Conservation (phyloP, 2,113 vertebrate species). For the Elachura formosa region DNA sequence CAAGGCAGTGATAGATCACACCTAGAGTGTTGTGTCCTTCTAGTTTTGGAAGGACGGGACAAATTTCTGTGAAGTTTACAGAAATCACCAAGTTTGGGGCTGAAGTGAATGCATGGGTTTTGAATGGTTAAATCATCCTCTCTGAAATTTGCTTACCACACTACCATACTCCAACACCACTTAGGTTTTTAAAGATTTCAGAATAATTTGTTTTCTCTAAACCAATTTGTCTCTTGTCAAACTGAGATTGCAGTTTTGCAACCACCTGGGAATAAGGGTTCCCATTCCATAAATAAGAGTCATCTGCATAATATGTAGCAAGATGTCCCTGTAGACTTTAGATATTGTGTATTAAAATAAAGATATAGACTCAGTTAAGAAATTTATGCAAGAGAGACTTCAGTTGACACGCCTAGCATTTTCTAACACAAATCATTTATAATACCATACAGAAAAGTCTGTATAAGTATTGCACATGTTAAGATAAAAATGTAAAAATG, state of each 20-base stretch:
- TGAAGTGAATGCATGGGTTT: neutral
- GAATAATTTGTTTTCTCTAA: conserved; percentile 76
- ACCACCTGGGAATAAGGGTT: conserved; percentile 54
- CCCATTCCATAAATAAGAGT: conserved; percentile 68
- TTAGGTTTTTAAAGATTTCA: conserved; percentile 60
- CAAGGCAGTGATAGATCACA: neutral
- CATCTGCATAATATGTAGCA: conserved; percentile 69
- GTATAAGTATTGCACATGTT: neutral
- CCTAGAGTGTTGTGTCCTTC: neutral
- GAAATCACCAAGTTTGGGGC: neutral
- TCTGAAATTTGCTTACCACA: conserved; percentile 21
- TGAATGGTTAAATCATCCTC: conserved; percentile 21
- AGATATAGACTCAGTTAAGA: neutral
- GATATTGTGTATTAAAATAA: neutral
- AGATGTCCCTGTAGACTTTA: conserved; percentile 44
- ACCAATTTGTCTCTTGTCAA: conserved; percentile 74
- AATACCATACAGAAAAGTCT: neutral
- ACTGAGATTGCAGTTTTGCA: conserved; percentile 68
- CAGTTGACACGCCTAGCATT: neutral
- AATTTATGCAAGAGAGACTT: neutral
- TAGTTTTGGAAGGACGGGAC: neutral
- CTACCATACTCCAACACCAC: neutral
- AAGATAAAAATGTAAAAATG: neutral
- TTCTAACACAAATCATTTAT: neutral
- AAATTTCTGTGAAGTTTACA: neutral